Percentiles rank a stretch among this genome's conserved stretches.
Conservation (phyloP, 2,797 vertebrate genomes). For the Aldrovandia affinis region DNA sequence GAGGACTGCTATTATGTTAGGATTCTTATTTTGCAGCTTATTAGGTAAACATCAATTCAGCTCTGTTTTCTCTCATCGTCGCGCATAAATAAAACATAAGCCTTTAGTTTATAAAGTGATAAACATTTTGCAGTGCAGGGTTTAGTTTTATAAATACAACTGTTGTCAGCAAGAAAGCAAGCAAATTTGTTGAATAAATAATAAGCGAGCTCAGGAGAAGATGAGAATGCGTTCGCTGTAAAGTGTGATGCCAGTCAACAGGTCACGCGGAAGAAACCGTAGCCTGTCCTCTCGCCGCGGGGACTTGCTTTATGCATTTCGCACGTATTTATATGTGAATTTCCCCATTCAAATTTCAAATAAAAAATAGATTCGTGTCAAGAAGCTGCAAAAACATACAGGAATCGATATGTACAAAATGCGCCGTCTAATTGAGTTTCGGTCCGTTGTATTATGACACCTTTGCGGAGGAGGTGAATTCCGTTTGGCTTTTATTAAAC, state of each 20-base stretch:
- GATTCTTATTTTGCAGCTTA: slow-evolving; percentile 80
- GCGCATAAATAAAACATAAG: slow-evolving; percentile 88
- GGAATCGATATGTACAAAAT: slow-evolving; percentile 28
- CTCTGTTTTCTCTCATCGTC: slow-evolving; percentile 80
- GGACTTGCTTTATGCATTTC: slow-evolving; percentile 38
- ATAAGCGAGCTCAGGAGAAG: slow-evolving; percentile 76
- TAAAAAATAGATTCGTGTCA: slow-evolving; percentile 26
- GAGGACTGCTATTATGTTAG: slow-evolving; percentile 78
- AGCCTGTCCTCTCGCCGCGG: slow-evolving; percentile 40
- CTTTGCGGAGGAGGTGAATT: slow-evolving; percentile 19
- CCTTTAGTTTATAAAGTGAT: slow-evolving; percentile 85
- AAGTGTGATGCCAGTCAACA: slow-evolving; percentile 73
- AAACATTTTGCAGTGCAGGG: slow-evolving; percentile 80
- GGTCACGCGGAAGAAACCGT: slow-evolving; percentile 64
- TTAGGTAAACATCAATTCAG: slow-evolving; percentile 87
- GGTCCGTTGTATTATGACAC: slow-evolving; percentile 33
- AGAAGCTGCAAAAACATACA: slow-evolving; percentile 16
- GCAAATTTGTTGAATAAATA: slow-evolving; percentile 85
- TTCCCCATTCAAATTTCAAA: slow-evolving; percentile 33
- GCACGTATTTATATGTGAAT: slow-evolving; percentile 38
- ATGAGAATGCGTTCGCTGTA: slow-evolving; percentile 76
- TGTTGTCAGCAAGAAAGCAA: slow-evolving; percentile 83
- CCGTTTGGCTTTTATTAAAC: slow-evolving; percentile 37
- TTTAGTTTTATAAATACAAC: slow-evolving; percentile 84
- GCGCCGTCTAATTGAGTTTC: slow-evolving; percentile 34